Conservation (phyloP, 2,888 invertebrate genomes). For the Cheilosia grossa region DNA sequence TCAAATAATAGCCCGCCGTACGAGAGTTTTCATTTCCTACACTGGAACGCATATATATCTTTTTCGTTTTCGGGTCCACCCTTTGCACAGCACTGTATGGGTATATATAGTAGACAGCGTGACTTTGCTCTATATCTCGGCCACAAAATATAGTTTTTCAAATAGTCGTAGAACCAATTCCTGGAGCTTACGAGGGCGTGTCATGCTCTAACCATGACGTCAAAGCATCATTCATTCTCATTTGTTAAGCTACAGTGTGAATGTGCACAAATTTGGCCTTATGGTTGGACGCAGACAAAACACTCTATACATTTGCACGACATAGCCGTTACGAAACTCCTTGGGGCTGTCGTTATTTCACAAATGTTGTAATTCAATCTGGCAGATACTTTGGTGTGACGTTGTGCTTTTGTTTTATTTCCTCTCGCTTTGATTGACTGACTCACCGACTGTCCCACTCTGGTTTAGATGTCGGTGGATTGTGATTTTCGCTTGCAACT, state of each 20-base stretch:
- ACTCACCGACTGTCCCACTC: conserved; percentile 21
- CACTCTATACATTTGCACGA: conserved; percentile 7
- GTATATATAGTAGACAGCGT: conserved; percentile 4
- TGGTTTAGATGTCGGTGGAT: conserved; percentile 32
- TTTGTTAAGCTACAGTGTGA: conserved; percentile 12
- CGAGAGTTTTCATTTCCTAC: conserved; percentile 3
- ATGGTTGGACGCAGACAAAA: conserved; percentile 7
- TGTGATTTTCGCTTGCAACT: conserved; percentile 45
- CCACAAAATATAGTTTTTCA: conserved; percentile 2
- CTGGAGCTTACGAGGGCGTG: conserved; percentile 61
- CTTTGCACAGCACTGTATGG: neutral
- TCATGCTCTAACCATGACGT: conserved; percentile 64
- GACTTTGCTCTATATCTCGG: conserved; percentile 14
- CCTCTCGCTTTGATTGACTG: conserved; percentile 49
- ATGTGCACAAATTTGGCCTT: conserved; percentile 34
- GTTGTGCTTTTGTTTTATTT: conserved; percentile 43
- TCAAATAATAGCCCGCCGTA: conserved; percentile 9
- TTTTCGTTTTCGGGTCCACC: conserved; percentile 14
- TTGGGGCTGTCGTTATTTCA: conserved; percentile 15
- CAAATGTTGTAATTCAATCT: conserved; percentile 56
- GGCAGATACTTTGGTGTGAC: conserved; percentile 47
- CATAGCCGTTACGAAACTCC: conserved; percentile 46
- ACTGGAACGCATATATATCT: neutral
- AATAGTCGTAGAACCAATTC: conserved; percentile 37
- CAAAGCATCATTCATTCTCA: conserved; percentile 53